Base-by-base conservation (phyloP, 2,888 invertebrate species). In the Andrena hattorfiana region DNA sequence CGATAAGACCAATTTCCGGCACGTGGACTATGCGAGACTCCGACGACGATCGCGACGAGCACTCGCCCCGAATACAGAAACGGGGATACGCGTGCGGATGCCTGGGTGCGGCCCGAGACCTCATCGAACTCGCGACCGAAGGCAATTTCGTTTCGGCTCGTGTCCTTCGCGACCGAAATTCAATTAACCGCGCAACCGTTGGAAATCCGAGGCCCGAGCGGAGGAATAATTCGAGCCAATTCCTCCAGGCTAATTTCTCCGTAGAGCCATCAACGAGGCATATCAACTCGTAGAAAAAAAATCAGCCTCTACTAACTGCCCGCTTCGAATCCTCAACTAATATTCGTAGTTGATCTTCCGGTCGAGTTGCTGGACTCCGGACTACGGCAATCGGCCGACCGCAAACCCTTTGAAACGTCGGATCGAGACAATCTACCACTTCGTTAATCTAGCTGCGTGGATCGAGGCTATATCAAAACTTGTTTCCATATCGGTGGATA, bases 301-400 rank as follows among this genome's bases (percentile, higher is more conserved):
- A n/a, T 10, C 20, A n/a, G 5, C 56, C 10, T 10, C 67, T 81
- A 77, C 77, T 81, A 77, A 81, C 74, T 81, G 70, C 69, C 60
- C 60, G 62, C 64, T 63, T 42, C 73, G 35, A 70, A 72, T 73
- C 49, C 48, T 67, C 8, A 23, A 62, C 66, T 56, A 54, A 70
- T 28, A 20, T 48, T 16, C 16, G 1, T 23, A 35, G 64, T 66
- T 51, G 42, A 79, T 70, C 71, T 51, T 30, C 66, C 80, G 49
- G 48, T n/a, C 69, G 28, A 66, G 71, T 74, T 62, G 20, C 23
- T 66, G 54, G 70, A 79, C 67, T 74, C 70, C 64, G 48, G 63
- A 68, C 62, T 63, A 30, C 64, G 32, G 32, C 74, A 48, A 64
- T 35, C 69, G 62, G 26, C 4, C 56, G 56, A 30, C 81, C 81